phyloP scores from a whole-genome alignment of 2,113 vertebrate species.

The Synchiropus splendidus region DNA sequence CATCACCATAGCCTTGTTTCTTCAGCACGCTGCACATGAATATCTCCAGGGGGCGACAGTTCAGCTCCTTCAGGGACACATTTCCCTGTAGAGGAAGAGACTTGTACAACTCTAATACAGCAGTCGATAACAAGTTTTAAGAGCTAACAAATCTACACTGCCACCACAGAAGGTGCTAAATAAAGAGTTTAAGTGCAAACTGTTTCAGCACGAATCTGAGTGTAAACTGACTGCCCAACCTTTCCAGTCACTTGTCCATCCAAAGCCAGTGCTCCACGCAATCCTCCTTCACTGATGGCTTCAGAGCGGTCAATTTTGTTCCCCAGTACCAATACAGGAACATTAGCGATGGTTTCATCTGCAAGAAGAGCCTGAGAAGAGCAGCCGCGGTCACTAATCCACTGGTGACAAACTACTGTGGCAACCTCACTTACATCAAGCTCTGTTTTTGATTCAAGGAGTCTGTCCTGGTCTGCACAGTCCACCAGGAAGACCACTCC shows the following conservation, averaged over 20 bases:
- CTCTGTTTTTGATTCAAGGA: constrained; percentile 88
- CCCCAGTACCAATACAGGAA: constrained; percentile 89
- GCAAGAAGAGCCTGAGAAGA: constrained; percentile 80
- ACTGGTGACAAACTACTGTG: neutral
- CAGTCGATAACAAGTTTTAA: no score
- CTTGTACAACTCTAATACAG: no score
- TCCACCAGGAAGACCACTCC: constrained; percentile 93
- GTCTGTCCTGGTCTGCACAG: constrained; percentile 83
- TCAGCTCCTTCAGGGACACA: constrained; percentile 80
- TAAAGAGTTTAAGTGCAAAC: no score
- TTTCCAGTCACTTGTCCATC: constrained; percentile 92
- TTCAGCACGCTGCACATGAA: constrained; percentile 98
- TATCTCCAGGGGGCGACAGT: constrained; percentile 86
- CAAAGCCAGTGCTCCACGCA: constrained; percentile 83
- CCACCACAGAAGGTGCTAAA: no score
- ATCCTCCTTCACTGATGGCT: constrained; percentile 85
- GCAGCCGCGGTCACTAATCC: no score
- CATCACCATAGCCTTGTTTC: constrained; percentile 91
- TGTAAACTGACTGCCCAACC: no score
- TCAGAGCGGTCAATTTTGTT: constrained; percentile 95
- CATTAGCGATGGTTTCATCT: constrained; percentile 88
- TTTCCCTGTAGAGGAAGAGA: constrained; percentile 66
- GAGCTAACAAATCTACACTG: no score
- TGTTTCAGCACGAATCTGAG: no score
- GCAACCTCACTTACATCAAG: constrained; percentile 77